Percentiles rank a stretch among this genome's conserved stretches.
phyloP scores from a whole-genome alignment of 2,888 invertebrate genomes.

The Perdita meconis region DNA sequence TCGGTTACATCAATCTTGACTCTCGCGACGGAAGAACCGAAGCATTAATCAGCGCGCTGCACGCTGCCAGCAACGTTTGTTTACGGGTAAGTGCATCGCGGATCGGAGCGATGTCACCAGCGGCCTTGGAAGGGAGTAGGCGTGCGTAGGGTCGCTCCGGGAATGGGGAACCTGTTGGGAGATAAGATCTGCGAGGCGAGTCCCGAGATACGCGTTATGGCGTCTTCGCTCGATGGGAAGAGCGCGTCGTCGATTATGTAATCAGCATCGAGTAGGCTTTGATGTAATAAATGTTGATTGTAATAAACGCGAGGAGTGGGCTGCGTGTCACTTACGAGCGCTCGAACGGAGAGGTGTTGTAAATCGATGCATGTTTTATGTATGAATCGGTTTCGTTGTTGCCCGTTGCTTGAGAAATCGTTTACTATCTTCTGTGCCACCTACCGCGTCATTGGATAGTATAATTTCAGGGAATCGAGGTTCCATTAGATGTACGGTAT shows the following conservation, averaged over 20 bases:
- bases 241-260: conserved; percentile 3
- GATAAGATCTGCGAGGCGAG: not conserved
- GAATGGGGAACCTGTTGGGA: not conserved
- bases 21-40: not conserved
- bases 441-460: not conserved
- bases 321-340: conserved; percentile 27
- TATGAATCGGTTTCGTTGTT: conserved; percentile 10
- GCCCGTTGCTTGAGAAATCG: not conserved
- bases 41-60: conserved; percentile 5
- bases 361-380: conserved; percentile 30
- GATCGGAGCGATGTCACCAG: not conserved
- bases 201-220: not conserved
- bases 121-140: not conserved
- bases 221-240: not conserved
- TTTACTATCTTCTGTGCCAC: not conserved
- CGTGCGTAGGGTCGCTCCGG: not conserved
- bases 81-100: not conserved
- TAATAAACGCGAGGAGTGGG: conserved; percentile 27
- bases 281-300: conserved; percentile 30
- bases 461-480: too few species aligned
- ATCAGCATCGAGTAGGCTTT: conserved; percentile 23
- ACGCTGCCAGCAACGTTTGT: not conserved
- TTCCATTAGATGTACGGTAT: too few species aligned
- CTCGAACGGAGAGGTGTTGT: conserved; percentile 3
- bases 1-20: conserved; percentile 3